Percentiles rank a stretch among this genome's conserved stretches.
Evolutionary conservation across 2,888 invertebrate species (phyloP).

Genomic region (Catocala nupta): DNA sequence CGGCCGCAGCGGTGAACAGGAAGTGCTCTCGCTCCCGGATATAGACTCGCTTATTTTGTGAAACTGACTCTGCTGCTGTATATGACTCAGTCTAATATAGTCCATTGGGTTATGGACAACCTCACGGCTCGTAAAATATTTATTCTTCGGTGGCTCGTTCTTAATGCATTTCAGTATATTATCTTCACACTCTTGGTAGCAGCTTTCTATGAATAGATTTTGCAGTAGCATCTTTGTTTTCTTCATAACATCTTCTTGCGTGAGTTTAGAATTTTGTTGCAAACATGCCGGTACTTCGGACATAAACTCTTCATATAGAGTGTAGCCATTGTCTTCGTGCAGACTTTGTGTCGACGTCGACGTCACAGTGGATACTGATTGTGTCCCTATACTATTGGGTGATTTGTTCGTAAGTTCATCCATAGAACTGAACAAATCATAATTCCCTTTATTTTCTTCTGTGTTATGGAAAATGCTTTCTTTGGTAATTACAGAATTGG

Average conservation of each 20-base stretch:
- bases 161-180: slow-evolving; percentile 46
- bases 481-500: slow-evolving; percentile 15
- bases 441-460: slow-evolving; percentile 29
- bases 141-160: slow-evolving; percentile 25
- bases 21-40: slow-evolving; percentile 16
- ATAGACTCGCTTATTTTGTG: slow-evolving; percentile 10
- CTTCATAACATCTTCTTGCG: slow-evolving; percentile 59
- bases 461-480: slow-evolving; percentile 10
- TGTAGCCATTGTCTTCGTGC: slow-evolving; percentile 46
- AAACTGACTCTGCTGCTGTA: slow-evolving; percentile 31
- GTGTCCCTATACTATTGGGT: slow-evolving; percentile 30
- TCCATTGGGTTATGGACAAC: slow-evolving; percentile 60
- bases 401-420: slow-evolving; percentile 35
- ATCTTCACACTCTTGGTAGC: slow-evolving; percentile 48
- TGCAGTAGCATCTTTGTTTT: slow-evolving; percentile 56
- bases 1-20: slow-evolving; percentile 8
- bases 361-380: slow-evolving; percentile 37
- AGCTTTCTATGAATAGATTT: slow-evolving; percentile 55
- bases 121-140: slow-evolving; percentile 30
- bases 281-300: slow-evolving; percentile 63
- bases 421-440: slow-evolving; percentile 50
- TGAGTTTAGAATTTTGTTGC: slow-evolving; percentile 53
- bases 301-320: slow-evolving; percentile 67
- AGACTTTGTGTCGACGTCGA: slow-evolving; percentile 40
- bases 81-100: slow-evolving; percentile 54